Percentiles rank a stretch among this genome's conserved stretches.
Evolutionary conservation across 53 echinoderm and acorn worm species (phyloP).

Genomic region (Henricia sp.): DNA sequence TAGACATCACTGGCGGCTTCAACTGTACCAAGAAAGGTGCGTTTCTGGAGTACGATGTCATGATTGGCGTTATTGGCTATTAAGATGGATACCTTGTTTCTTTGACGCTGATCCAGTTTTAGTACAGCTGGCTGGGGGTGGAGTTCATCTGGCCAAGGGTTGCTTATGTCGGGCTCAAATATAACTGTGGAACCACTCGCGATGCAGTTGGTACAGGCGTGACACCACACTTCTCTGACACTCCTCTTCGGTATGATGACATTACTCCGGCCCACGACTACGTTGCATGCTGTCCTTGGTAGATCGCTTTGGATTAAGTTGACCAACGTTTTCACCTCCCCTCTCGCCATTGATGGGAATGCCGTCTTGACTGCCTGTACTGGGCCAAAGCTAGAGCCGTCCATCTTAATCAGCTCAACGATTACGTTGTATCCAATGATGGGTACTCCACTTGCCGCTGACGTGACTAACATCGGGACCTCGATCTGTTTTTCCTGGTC

Average conservation of each 20-base stretch:
- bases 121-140: neutral
- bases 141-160: neutral
- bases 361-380: neutral
- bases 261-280: too few relatives aligned
- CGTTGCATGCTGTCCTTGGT: neutral
- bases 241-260: slow-evolving; percentile 6
- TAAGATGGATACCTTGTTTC: neutral
- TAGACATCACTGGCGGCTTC: neutral
- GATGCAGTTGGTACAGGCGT: neutral
- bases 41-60: neutral
- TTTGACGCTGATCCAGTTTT: neutral
- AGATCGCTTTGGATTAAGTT: neutral
- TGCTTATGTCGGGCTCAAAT: neutral
- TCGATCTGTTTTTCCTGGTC: neutral
- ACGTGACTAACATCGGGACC: slow-evolving; percentile 65
- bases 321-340: neutral
- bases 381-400: neutral
- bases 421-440: slow-evolving; percentile 75
- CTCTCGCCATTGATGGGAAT: slow-evolving; percentile 12
- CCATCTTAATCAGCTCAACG: too few relatives aligned
- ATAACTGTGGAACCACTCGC: neutral
- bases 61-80: too few relatives aligned
- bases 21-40: neutral
- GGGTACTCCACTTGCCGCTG: slow-evolving; percentile 17
- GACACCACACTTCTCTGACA: neutral